Evolutionary conservation across 2,113 vertebrate genomes (phyloP), one percentile per base, ranked within the genome.

Genomic region (Potamarius usumacintae): DNA sequence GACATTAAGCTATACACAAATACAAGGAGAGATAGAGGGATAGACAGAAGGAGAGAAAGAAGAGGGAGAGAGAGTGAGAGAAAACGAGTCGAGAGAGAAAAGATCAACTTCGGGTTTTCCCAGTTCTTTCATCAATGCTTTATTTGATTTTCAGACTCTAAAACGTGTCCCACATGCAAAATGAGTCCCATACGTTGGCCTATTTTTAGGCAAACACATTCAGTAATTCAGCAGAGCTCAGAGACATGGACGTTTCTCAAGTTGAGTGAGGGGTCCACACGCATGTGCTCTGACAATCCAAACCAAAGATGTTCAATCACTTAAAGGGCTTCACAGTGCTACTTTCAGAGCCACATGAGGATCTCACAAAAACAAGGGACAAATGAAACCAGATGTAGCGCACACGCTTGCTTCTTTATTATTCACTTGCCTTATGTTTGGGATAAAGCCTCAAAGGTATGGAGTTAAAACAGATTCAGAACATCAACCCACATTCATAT

Each of bases 371-470:
- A 90, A 91, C 91, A 91, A 90, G 88, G 71, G 86, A 90, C 90
- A 79, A 93, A 91, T 89, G 89, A 89, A 94, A 92, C 90, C 94
- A 94, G 89, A 93, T 91, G 92, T 87, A 76, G 83, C 20, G 58
- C 87, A 88, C 77, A 42, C 78, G 79, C 30, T 85, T 17, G 55
- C 87, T 76, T 89, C 83, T 87, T 92, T 91, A 71, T 87, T 88
- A 79, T 91, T 89, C 82, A 89, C 85, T 91, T 85, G 0, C 63
- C 6, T 84, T 50, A 34, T 69, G 81, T 80, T 83, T 77, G 25
- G 50, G 22, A 84, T 57, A 58, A 77, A 85, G 50, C 55, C 42
- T 72, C 8, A 57, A 27, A 58, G 9, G 27, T 11, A 74, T 52
- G 22, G 57, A 71, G 55, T 53, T 84, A n/a, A 79, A 84, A n/a